Evolutionary conservation across 2,888 invertebrate genomes (phyloP).

Genomic region (Hylaea fasciaria): DNA sequence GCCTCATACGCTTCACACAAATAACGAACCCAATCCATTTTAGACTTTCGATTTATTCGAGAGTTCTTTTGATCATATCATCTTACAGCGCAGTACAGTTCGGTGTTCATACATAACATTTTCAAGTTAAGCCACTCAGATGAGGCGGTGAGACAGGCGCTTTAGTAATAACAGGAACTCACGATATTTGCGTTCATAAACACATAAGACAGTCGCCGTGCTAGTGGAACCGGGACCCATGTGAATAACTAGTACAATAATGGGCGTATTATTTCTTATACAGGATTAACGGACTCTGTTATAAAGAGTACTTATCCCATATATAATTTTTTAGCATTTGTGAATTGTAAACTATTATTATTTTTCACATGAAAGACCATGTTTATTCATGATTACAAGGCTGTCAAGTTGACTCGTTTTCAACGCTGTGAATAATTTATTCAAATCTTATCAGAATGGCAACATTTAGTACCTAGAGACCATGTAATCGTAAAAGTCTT

Average conservation of each 20-base stretch:
- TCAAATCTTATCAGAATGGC: constrained; percentile 34
- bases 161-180: not conserved
- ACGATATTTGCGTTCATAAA: no score
- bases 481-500: constrained; percentile 31
- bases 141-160: not conserved
- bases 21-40: constrained; percentile 52
- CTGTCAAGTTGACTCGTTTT: constrained; percentile 29
- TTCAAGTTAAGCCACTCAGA: not conserved
- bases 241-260: no score
- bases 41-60: constrained; percentile 43
- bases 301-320: no score
- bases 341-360: no score
- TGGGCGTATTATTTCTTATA: no score
- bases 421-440: constrained; percentile 38
- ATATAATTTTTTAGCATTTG: no score
- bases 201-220: no score
- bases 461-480: constrained; percentile 32
- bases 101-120: not conserved
- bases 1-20: constrained; percentile 43
- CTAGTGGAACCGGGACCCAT: no score
- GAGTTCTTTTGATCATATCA: constrained; percentile 8
- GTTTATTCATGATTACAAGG: constrained; percentile 20
- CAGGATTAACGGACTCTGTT: no score
- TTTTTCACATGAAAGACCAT: not conserved
- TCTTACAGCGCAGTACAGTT: not conserved